Evolutionary conservation across 1,140 invertebrate species (phyloP).

Genomic region (Drosophila ogumai): DNA sequence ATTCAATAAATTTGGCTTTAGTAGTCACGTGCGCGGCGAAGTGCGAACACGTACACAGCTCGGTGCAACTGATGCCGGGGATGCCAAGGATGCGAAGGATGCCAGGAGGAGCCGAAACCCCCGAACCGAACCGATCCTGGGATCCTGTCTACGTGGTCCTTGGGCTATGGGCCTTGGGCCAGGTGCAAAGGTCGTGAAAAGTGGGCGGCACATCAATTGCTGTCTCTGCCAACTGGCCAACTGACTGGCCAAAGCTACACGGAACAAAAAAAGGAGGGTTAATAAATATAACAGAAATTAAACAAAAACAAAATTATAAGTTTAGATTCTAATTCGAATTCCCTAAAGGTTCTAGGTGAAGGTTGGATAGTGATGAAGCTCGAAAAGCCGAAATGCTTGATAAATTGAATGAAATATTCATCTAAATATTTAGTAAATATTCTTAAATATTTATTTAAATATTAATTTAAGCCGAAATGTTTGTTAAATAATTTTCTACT

Average conservation of each 20-base stretch:
- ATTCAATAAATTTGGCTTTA: constrained; percentile 78
- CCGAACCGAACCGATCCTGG: constrained; percentile 1
- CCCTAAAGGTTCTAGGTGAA: no score
- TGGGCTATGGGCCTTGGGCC: constrained; percentile 39
- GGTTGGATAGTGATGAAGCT: no score
- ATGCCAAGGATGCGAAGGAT: constrained; percentile 16
- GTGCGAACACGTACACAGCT: constrained; percentile 76
- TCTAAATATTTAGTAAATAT: not conserved
- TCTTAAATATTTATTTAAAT: not conserved
- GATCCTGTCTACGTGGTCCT: constrained; percentile 44
- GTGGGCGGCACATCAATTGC: constrained; percentile 76
- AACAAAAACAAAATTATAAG: no score
- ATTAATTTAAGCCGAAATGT: not conserved
- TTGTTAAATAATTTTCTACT: no score
- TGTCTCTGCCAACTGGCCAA: constrained; percentile 70
- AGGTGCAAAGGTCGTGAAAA: constrained; percentile 77
- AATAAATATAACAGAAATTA: not conserved
- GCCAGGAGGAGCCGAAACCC: not conserved
- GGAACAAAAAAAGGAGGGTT: not conserved
- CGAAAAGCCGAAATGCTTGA: no score
- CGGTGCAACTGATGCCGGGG: constrained; percentile 73
- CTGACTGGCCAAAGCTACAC: constrained; percentile 22
- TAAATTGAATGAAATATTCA: no score
- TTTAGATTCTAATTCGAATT: no score
- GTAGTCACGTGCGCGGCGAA: constrained; percentile 74